phyloP scores from a whole-genome alignment of 2,113 vertebrate genomes.

The Aix galericulata region DNA sequence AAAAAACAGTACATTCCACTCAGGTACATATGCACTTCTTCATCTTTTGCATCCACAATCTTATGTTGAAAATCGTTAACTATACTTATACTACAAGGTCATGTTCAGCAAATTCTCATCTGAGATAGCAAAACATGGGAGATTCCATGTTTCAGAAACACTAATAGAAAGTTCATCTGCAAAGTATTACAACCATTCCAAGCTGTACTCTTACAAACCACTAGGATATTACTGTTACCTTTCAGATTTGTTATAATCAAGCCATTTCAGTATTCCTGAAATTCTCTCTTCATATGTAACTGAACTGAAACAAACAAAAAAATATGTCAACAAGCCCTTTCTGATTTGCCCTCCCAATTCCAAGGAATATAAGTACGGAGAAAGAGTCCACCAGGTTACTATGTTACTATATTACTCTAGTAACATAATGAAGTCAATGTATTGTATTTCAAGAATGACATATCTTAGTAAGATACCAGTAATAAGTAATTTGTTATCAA shows the following conservation, averaged over 20 bases:
- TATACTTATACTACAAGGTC: background rate
- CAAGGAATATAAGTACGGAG: background rate
- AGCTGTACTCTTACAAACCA: background rate
- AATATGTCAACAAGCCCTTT: background rate
- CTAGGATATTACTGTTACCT: slow-evolving; percentile 66
- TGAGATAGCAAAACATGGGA: background rate
- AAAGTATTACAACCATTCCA: background rate
- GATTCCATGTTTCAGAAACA: background rate
- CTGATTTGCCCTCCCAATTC: background rate
- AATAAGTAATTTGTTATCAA: background rate
- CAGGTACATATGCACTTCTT: background rate
- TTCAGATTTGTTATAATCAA: slow-evolving; percentile 71
- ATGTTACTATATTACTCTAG: background rate
- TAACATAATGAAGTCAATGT: background rate
- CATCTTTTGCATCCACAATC: background rate
- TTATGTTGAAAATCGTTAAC: background rate
- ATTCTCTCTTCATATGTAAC: slow-evolving; percentile 71
- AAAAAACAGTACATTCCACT: background rate
- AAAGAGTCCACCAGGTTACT: background rate
- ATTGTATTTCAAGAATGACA: background rate
- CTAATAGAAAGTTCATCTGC: background rate
- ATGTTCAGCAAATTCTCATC: background rate
- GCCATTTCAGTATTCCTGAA: slow-evolving; percentile 73
- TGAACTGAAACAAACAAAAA: slow-evolving; percentile 27
- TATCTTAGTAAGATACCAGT: background rate